These are phyloP conservation scores for Neosilurus hyrtlii DNA, from an alignment of 2,797 vertebrate species.

Conservation along the genomic window DNA sequence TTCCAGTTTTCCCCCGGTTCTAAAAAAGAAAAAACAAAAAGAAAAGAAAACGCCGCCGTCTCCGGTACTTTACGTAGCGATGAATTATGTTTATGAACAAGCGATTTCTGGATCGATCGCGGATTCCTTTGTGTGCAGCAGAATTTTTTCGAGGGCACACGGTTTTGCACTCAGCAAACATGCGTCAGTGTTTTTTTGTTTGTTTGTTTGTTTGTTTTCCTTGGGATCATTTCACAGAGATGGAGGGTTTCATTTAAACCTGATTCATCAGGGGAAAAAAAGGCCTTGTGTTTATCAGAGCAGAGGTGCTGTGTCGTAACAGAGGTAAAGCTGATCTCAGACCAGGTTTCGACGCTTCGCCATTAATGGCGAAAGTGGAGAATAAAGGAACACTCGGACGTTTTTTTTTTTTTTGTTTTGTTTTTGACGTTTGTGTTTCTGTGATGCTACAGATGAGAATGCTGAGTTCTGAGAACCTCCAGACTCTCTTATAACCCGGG, in stretches of 20 bases:
- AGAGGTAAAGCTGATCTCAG: not conserved
- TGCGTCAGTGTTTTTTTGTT: not conserved
- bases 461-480: not conserved
- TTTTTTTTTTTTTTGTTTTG: not conserved
- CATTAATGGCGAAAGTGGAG: not conserved
- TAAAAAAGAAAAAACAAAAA: not conserved
- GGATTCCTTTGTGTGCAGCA: not conserved
- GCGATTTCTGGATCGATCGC: not conserved
- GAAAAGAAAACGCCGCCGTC: not conserved
- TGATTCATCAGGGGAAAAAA: not conserved
- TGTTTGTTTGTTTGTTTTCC: not conserved
- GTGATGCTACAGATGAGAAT: not conserved
- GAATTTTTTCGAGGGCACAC: slow-evolving; percentile 8
- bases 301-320: not conserved
- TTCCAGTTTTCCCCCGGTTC: not conserved
- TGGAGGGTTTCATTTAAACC: not conserved
- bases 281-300: not conserved
- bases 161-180: slow-evolving; percentile 23
- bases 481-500: not conserved
- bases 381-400: not conserved
- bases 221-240: slow-evolving; percentile 24
- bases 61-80: slow-evolving; percentile 22
- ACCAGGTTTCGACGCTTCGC: not conserved
- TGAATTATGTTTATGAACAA: not conserved
- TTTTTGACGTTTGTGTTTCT: not conserved